These are phyloP conservation scores for Lanistes nyassanus DNA, from an alignment of 1,140 invertebrate species.

Conservation along the genomic window DNA sequence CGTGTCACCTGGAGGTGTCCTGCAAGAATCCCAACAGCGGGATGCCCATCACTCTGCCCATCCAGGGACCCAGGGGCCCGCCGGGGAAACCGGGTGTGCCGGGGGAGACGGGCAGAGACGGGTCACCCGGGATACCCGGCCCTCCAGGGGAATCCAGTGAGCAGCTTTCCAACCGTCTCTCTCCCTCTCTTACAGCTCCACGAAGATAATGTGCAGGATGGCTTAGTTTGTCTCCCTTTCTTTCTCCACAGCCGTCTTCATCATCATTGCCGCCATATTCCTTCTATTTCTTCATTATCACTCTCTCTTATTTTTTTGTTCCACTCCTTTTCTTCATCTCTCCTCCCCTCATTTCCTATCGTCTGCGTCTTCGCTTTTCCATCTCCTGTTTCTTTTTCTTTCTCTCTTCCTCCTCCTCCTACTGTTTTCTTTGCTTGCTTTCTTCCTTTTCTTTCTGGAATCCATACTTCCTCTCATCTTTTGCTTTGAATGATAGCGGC, in stretches of 20 bases:
- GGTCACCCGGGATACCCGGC: conserved; percentile 49
- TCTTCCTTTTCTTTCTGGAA: too few species aligned
- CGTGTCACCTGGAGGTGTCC: conserved; percentile 53
- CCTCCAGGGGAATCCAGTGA: conserved; percentile 42
- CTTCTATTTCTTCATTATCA: too few species aligned
- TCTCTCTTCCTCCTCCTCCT: background rate
- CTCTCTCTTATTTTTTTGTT: too few species aligned
- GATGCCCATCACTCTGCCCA: conserved; percentile 53
- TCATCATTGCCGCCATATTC: background rate
- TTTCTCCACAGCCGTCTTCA: too few species aligned
- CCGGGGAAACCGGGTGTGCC: conserved; percentile 50
- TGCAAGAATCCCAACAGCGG: conserved; percentile 37
- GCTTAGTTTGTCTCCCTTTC: too few species aligned
- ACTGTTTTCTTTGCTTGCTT: background rate
- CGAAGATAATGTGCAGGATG: too few species aligned
- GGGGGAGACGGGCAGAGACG: conserved; percentile 48
- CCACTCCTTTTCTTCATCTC: background rate
- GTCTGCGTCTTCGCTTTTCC: background rate
- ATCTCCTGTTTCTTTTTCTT: too few species aligned
- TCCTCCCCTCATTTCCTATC: background rate
- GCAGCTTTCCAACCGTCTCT: too few species aligned
- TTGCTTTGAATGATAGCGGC: too few species aligned
- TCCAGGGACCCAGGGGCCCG: conserved; percentile 53
- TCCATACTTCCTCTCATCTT: too few species aligned
- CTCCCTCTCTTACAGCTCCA: too few species aligned